Evolutionary conservation across 2,797 vertebrate species (phyloP).

Genomic region (Cossypha niveicapilla): DNA sequence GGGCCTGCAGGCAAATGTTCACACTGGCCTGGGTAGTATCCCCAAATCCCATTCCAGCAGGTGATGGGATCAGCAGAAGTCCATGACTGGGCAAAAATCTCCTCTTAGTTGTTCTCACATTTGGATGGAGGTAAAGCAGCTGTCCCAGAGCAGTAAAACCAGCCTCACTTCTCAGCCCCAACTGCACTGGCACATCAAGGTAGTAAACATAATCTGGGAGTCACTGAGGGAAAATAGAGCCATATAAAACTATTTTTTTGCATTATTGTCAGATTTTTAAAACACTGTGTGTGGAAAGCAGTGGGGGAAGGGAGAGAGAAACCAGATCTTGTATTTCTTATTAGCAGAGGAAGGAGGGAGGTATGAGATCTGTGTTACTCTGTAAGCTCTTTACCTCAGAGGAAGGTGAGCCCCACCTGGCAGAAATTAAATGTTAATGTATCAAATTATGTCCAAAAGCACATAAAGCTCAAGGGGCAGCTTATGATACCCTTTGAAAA

Average conservation of each 20-base stretch:
- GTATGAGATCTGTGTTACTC: not conserved
- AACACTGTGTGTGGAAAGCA: not conserved
- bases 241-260: not conserved
- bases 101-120: not conserved
- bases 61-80: not conserved
- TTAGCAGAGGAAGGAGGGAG: not conserved
- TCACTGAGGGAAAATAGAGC: not conserved
- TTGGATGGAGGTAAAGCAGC: not conserved
- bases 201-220: not conserved
- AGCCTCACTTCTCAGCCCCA: not conserved
- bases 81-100: not conserved
- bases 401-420: conserved; percentile 12
- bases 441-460: conserved; percentile 27
- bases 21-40: not conserved
- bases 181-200: not conserved
- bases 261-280: conserved; percentile 13
- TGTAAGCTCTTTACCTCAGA: not conserved
- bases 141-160: not conserved
- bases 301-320: conserved; percentile 17
- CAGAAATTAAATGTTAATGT: conserved; percentile 50
- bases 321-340: conserved; percentile 8
- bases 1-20: not conserved
- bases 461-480: not conserved
- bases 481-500: conserved; percentile 29
- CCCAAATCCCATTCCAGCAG: not conserved